phyloP scores from a whole-genome alignment of 2,797 vertebrate genomes.

The Erpetoichthys calabaricus region DNA sequence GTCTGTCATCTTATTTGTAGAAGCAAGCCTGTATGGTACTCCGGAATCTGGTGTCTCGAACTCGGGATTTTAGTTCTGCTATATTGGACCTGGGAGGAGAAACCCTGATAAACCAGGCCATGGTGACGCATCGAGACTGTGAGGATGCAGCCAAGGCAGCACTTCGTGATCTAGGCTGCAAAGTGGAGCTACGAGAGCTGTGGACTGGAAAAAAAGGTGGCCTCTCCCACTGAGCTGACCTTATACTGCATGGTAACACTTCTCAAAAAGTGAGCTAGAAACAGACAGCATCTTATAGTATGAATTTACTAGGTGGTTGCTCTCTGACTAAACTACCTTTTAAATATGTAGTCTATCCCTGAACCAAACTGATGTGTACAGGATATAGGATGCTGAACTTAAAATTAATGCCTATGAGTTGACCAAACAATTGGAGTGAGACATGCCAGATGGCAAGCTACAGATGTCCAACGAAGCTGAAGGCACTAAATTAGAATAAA shows the following conservation, averaged over 20 bases:
- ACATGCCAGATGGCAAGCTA: no score
- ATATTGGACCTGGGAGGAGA: slow-evolving; percentile 89
- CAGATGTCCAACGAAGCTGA: no score
- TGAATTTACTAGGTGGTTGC: no score
- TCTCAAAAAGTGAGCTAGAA: no score
- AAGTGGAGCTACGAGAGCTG: slow-evolving; percentile 76
- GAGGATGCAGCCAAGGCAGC: slow-evolving; percentile 71
- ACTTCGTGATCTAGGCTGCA: slow-evolving; percentile 80
- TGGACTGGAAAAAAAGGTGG: slow-evolving; percentile 88
- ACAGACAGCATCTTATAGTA: no score
- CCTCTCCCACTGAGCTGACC: slow-evolving; percentile 47
- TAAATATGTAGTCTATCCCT: neutral
- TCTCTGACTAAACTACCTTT: neutral
- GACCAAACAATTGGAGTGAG: no score
- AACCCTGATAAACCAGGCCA: slow-evolving; percentile 61
- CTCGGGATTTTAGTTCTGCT: slow-evolving; percentile 47
- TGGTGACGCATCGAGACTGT: slow-evolving; percentile 62
- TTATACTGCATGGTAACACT: neutral
- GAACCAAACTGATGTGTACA: no score
- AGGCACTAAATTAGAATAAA: no score
- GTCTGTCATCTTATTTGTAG: slow-evolving; percentile 31
- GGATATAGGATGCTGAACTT: no score
- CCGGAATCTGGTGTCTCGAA: slow-evolving; percentile 76
- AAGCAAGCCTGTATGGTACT: slow-evolving; percentile 87
- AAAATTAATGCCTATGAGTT: no score